Evolutionary conservation across 2,888 invertebrate genomes (phyloP).

Genomic region (Callinectes sapidus): DNA sequence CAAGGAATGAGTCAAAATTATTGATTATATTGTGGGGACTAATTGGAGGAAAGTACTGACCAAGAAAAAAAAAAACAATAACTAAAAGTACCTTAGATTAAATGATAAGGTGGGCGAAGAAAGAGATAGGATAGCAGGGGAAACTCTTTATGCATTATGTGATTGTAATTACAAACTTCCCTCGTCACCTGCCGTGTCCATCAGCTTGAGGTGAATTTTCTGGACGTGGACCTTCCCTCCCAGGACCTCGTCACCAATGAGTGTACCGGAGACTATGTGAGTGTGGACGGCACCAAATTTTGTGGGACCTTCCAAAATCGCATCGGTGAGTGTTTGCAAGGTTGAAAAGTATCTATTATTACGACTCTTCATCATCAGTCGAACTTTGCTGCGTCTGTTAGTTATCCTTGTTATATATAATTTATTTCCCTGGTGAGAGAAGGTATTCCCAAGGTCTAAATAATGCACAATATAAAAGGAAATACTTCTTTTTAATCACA

Average conservation of each 20-base stretch:
- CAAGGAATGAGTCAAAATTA: background rate
- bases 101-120: too few relatives aligned
- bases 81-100: too few relatives aligned
- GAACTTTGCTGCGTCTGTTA: background rate
- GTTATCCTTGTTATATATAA: background rate
- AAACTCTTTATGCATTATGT: background rate
- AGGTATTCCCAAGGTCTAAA: background rate
- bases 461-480: background rate
- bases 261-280: constrained; percentile 52
- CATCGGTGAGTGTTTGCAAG: constrained; percentile 5
- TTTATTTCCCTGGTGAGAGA: background rate
- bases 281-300: constrained; percentile 50
- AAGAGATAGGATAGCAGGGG: too few relatives aligned
- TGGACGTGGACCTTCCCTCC: constrained; percentile 47
- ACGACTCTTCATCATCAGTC: background rate
- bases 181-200: background rate
- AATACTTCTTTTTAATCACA: background rate
- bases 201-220: constrained; percentile 51
- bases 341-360: background rate
- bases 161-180: background rate
- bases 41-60: too few relatives aligned
- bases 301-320: constrained; percentile 43
- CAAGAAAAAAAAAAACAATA: too few relatives aligned
- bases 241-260: constrained; percentile 9
- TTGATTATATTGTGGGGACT: too few relatives aligned